Base-by-base conservation (phyloP, 2,113 vertebrate species). In the Perca flavescens region DNA sequence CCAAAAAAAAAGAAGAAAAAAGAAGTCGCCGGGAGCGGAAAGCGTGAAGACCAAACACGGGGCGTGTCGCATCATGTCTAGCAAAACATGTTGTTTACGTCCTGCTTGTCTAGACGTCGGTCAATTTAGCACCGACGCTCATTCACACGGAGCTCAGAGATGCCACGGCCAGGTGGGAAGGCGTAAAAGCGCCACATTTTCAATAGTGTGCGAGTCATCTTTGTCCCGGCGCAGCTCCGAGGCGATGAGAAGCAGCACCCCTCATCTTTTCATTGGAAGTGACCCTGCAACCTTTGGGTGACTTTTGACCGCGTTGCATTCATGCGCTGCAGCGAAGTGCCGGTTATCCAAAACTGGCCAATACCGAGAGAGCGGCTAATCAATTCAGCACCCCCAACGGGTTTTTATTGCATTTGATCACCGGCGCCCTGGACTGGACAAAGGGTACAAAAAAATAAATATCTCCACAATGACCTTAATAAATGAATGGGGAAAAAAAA, bases 221-320 rank as follows among this genome's bases (percentile, higher is more conserved):
- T 93, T 91, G 88, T 92, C 90, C 87, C 65, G 21, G 61, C 61
- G 61, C 28, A 19, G 73, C 89, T 71, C 79, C 43, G 73, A 52
- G 74, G 81, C 86, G 73, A 80, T 93, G 93, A 92, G 92, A 95
- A 94, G 88, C 83, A 72, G 77, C 88, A 79, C 86, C 86, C 90
- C 82, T 64, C 80, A 68, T 88, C 94, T 86, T 94, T 95, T 95
- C 94, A 94, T 91, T 63, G 74, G 57, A 65, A 21, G 66, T 95
- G 94, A 95, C 94, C 95, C 90, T 47, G 81, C 88, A 90, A 95
- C 95, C 94, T 91, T 84, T 88, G 71, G 17, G 15, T 94, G 95
- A 94, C 94, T 94, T 93, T 89, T 95, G 95, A 95, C 95, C 94
- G 86, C 71, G 64, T 28, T 34, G 88, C 84, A 94, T 95, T 95